These are phyloP conservation scores for Dasypolia templi DNA, from an alignment of 2,888 invertebrate species.

Conservation along the genomic window DNA sequence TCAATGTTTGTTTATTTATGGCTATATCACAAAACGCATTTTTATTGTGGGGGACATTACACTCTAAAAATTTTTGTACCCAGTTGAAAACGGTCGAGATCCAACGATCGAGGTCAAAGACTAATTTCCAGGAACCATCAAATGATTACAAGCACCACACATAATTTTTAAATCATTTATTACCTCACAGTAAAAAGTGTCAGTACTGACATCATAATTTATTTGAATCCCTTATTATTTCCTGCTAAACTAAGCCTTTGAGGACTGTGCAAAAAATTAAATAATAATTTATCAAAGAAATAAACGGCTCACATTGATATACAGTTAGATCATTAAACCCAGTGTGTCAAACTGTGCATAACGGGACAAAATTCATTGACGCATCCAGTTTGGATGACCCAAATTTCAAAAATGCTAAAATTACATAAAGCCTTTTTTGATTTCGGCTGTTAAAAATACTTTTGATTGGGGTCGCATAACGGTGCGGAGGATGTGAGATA, in stretches of 20 bases:
- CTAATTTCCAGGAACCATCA: conserved; percentile 32
- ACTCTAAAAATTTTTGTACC: background rate
- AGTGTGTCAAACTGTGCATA: conserved; percentile 65
- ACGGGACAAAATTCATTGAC: conserved; percentile 58
- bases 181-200: conserved; percentile 34
- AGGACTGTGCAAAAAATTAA: conserved; percentile 38
- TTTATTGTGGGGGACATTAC: conserved; percentile 6
- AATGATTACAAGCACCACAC: conserved; percentile 12
- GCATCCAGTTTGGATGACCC: conserved; percentile 63
- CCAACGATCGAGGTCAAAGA: too few relatives aligned
- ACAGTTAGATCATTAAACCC: conserved; percentile 66
- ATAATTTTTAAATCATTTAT: conserved; percentile 50
- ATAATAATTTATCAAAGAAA: conserved; percentile 44
- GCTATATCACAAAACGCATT: background rate
- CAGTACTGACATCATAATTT: conserved; percentile 39
- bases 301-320: conserved; percentile 27
- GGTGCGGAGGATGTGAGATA: conserved; percentile 46
- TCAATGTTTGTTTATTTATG: conserved; percentile 5
- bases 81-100: background rate
- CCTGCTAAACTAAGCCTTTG: conserved; percentile 26
- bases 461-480: conserved; percentile 61
- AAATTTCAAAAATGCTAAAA: conserved; percentile 63
- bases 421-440: conserved; percentile 62
- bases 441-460: conserved; percentile 49
- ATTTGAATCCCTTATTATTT: conserved; percentile 37